Evolutionary conservation across 1,140 invertebrate species (phyloP), one percentile per base, ranked within the genome.

Genomic region (Dendrolimus punctatus): DNA sequence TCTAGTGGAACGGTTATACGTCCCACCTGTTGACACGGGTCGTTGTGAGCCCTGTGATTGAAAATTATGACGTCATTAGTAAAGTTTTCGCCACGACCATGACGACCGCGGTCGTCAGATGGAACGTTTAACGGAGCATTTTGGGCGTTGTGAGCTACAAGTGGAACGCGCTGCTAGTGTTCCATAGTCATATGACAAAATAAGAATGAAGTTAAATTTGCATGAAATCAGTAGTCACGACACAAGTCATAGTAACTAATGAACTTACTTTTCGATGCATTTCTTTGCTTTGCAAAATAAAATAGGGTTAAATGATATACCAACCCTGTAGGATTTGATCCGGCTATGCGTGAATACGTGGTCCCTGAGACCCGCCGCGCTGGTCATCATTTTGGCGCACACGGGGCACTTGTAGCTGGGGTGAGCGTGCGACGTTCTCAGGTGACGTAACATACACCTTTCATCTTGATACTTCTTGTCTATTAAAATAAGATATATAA

Each of bases 401-500:
- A 87, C 50, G 40, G 85, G 83, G 39, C 85, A 87, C 1, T 66
- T 53, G 68, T 72, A 72, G 39, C 73, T 73, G n/a, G 69, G 63
- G 38, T 64, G 64, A 2, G 76, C 74, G 65, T 87, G 85, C 7
- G 69, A 52, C 8, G 78, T 80, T 38, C 82, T 71, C 9, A 86
- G 37, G 56, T 87, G 85, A 5, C 85, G 77, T 4, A 86, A 56
- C 85, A 87, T 87, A 62, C 85, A 86, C 0, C 82, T 73, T 51
- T 80, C 76, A 53, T 85, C 80, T 45, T 73, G 70, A 46, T 84
- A 87, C 41, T 70, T 71, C 51, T 73, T 76, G 39, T 81, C 84
- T 87, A 66, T 36, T 10, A 57, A 62, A 40, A 44, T 2, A 53
- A 46, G 10, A n/a, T 1, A 10, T 6, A 2, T 4, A 47, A 6